phyloP scores from a whole-genome alignment of 2,888 invertebrate species.

The Tholera decimalis region DNA sequence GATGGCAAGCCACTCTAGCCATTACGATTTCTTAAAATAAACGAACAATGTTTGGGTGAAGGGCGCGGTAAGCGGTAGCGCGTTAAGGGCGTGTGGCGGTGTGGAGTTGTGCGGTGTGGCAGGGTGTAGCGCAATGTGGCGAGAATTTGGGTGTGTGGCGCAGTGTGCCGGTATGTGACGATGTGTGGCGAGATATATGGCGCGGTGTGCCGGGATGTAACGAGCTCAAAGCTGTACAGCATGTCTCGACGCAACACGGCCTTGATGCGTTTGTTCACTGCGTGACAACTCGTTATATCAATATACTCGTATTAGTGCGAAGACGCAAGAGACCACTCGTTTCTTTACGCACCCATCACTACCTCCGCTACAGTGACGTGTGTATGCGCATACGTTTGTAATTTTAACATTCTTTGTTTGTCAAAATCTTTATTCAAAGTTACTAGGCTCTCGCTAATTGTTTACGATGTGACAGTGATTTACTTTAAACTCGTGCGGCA shows the following conservation, averaged over 20 bases:
- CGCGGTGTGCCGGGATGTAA: too few relatives aligned
- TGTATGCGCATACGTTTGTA: conserved; percentile 29
- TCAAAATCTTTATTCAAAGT: conserved; percentile 15
- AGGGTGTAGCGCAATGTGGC: not conserved
- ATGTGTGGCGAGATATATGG: too few relatives aligned
- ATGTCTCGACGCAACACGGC: not conserved
- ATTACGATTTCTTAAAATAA: conserved; percentile 23
- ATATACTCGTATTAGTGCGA: conserved; percentile 7
- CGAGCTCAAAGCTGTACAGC: not conserved
- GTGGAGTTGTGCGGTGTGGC: not conserved
- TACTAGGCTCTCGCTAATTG: conserved; percentile 20
- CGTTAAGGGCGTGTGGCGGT: not conserved
- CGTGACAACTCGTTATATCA: conserved; percentile 6
- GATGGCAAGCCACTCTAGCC: conserved; percentile 2
- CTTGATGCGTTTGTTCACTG: conserved; percentile 9
- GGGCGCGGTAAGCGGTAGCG: not conserved
- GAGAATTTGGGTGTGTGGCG: too few relatives aligned
- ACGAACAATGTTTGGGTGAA: conserved; percentile 7
- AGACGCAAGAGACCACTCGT: not conserved
- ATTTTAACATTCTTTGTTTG: conserved; percentile 15
- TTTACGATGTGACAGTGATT: conserved; percentile 5
- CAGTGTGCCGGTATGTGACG: too few relatives aligned
- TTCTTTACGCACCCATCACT: not conserved
- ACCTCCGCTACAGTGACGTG: not conserved
- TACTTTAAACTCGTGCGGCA: not conserved